Evolutionary conservation across 2,888 invertebrate species (phyloP).

Genomic region (Tubulanus polymorphus): DNA sequence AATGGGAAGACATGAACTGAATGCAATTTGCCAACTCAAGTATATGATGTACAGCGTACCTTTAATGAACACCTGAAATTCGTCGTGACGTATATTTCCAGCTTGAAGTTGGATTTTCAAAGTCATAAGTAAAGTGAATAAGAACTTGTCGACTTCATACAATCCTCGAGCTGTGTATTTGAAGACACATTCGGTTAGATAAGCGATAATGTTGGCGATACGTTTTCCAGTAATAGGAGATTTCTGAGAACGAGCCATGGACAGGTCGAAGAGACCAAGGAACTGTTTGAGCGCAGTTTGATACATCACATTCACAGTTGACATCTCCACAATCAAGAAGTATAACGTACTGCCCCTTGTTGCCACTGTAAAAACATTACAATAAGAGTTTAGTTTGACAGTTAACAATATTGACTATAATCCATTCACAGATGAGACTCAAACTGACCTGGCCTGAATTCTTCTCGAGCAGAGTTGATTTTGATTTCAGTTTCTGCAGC

Average conservation of each 20-base stretch:
- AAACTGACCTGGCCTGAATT: slow-evolving; percentile 71
- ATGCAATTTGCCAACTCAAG: too few species aligned
- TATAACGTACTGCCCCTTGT: slow-evolving; percentile 90
- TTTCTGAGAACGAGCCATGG: slow-evolving; percentile 79
- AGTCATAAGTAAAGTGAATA: slow-evolving; percentile 89
- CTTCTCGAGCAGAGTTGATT: slow-evolving; percentile 88
- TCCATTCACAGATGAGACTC: not conserved
- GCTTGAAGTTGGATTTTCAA: slow-evolving; percentile 90
- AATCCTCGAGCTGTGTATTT: slow-evolving; percentile 85
- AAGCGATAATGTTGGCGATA: slow-evolving; percentile 75
- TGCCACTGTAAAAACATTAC: slow-evolving; percentile 63
- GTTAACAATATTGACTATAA: not conserved
- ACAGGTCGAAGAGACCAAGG: slow-evolving; percentile 85
- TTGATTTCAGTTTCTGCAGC: slow-evolving; percentile 91
- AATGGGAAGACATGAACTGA: not conserved
- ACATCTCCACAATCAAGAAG: slow-evolving; percentile 96
- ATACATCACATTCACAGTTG: slow-evolving; percentile 93
- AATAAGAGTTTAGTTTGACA: too few species aligned
- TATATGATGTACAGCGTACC: slow-evolving; percentile 54
- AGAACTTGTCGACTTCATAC: slow-evolving; percentile 86
- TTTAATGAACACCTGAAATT: slow-evolving; percentile 93
- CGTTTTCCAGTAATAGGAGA: slow-evolving; percentile 79
- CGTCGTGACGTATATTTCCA: slow-evolving; percentile 76
- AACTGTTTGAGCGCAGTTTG: slow-evolving; percentile 95
- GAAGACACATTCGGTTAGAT: slow-evolving; percentile 89